phyloP scores from a whole-genome alignment of 2,113 vertebrate genomes.

The Nothobranchius furzeri region DNA sequence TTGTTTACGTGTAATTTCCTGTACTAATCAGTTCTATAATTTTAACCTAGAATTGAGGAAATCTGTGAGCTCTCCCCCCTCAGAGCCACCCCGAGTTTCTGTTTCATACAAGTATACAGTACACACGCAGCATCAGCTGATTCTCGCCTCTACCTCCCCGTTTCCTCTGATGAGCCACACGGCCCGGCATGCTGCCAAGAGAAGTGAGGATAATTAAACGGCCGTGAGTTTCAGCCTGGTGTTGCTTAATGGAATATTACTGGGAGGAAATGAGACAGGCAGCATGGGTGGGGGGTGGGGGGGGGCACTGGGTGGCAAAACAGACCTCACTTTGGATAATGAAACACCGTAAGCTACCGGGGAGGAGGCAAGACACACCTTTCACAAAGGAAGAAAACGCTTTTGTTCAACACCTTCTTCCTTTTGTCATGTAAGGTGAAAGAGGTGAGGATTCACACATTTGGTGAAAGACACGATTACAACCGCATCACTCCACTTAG shows the following conservation, averaged over 20 bases:
- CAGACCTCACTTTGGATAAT: constrained; percentile 69
- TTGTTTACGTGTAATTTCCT: constrained; percentile 10
- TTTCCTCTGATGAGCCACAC: constrained; percentile 71
- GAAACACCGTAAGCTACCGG: constrained; percentile 62
- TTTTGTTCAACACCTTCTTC: constrained; percentile 63
- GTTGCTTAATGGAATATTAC: constrained; percentile 77
- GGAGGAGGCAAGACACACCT: constrained; percentile 62
- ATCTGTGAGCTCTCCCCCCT: not conserved
- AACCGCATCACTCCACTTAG: constrained; percentile 16
- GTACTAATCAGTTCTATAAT: no score
- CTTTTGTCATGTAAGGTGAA: constrained; percentile 52
- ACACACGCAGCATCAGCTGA: constrained; percentile 47
- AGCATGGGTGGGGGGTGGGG: constrained; percentile 27
- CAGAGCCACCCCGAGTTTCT: constrained; percentile 23
- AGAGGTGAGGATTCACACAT: constrained; percentile 33
- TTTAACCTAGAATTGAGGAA: not conserved
- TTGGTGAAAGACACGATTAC: constrained; percentile 19
- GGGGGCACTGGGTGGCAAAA: constrained; percentile 59
- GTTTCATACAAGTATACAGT: constrained; percentile 33
- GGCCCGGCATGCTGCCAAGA: constrained; percentile 61
- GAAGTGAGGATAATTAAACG: constrained; percentile 78
- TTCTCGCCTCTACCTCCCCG: constrained; percentile 12
- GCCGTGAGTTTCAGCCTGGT: constrained; percentile 73
- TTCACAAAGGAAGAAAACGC: constrained; percentile 52
- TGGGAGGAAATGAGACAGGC: constrained; percentile 73